Percentiles rank a stretch among this genome's conserved stretches.
phyloP scores from a whole-genome alignment of 2,888 invertebrate species.

The Stenurella melanura region DNA sequence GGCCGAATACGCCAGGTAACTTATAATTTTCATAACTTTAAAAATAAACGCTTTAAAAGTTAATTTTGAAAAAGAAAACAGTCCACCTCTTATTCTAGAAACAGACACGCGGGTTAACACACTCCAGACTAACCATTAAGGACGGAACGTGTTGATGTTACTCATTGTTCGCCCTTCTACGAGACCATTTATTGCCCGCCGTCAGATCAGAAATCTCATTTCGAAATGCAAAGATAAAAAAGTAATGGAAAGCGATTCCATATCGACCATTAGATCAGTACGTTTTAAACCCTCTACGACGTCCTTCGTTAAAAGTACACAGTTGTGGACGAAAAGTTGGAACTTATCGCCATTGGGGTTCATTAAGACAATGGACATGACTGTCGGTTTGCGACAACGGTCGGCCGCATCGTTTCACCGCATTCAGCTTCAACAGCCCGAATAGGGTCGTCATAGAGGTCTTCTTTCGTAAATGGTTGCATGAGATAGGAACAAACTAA shows the following conservation, averaged over 20 bases:
- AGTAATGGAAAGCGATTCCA: background rate
- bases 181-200: background rate
- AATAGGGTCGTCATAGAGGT: background rate
- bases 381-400: slow-evolving; percentile 16
- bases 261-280: no score
- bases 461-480: background rate
- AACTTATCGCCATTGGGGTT: slow-evolving; percentile 6
- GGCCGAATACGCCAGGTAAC: no score
- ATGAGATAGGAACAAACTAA: background rate
- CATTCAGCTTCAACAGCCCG: background rate
- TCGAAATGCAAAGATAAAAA: background rate
- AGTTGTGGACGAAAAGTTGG: background rate
- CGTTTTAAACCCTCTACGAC: background rate
- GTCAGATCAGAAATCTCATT: background rate
- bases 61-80: no score
- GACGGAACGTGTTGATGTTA: no score
- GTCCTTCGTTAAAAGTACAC: slow-evolving; percentile 3
- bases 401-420: slow-evolving; percentile 1
- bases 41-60: no score
- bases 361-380: slow-evolving; percentile 25
- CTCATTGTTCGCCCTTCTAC: background rate
- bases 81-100: no score
- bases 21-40: no score
- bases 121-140: no score
- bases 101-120: no score